Percentiles rank a stretch among this genome's conserved stretches.
Conservation (phyloP, 2,113 vertebrate genomes). For the pig (Sus scrofa) region T2T-Sscrofa CM000817.6:163002001-163002500, state of each 20-base stretch:
- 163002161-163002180: background rate
- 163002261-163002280: background rate
- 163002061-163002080: background rate
- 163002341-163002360: background rate
- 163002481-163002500: background rate
- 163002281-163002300: background rate
- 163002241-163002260: constrained; percentile 23
- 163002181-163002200: background rate
- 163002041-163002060: background rate
- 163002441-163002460: constrained; percentile 51
- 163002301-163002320: background rate
- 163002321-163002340: background rate
- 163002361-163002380: background rate
- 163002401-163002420: background rate
- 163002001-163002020: background rate
- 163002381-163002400: background rate
- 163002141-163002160: background rate
- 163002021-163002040: background rate
- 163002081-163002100: background rate
- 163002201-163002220: background rate
- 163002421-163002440: background rate
- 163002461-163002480: constrained; percentile 12
- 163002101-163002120: constrained; percentile 3
- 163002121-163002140: background rate
- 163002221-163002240: constrained; percentile 8